Evolutionary conservation across 2,113 vertebrate species (phyloP).

Genomic region (Marmota monax): DNA sequence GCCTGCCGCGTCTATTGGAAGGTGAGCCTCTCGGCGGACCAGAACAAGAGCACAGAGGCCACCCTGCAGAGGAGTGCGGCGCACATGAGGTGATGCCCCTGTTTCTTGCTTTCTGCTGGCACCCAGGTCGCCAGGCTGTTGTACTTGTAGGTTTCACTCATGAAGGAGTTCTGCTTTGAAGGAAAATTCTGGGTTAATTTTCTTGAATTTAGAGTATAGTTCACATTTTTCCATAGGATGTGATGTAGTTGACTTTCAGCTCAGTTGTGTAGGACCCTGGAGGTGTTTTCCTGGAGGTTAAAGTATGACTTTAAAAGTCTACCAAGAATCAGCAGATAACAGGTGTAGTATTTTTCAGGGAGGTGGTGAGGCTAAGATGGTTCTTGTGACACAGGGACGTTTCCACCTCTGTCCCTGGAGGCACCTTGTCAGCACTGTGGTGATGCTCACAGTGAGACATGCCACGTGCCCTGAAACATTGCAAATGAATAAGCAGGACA

Average conservation of each 20-base stretch:
- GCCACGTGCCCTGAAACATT: not conserved
- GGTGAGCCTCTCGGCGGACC: constrained; percentile 75
- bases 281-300: no score
- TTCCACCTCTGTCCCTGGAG: not conserved
- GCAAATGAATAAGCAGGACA: not conserved
- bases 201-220: not conserved
- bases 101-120: not conserved
- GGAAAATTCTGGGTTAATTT: not conserved
- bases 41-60: constrained; percentile 79
- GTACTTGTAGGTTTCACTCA: not conserved
- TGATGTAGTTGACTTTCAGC: not conserved
- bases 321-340: no score
- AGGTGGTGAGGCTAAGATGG: not conserved
- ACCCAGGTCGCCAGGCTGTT: not conserved
- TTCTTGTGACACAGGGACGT: not conserved
- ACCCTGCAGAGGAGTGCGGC: constrained; percentile 85
- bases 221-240: not conserved
- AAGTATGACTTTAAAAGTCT: no score
- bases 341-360: no score
- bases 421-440: not conserved
- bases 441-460: rapidly evolving
- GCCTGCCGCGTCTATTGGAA: constrained; percentile 92
- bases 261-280: not conserved
- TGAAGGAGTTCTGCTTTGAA: not conserved
- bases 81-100: constrained; percentile 86